These are phyloP conservation scores for Orthosia incerta DNA, from an alignment of 2,888 invertebrate genomes.

Conservation along the genomic window DNA sequence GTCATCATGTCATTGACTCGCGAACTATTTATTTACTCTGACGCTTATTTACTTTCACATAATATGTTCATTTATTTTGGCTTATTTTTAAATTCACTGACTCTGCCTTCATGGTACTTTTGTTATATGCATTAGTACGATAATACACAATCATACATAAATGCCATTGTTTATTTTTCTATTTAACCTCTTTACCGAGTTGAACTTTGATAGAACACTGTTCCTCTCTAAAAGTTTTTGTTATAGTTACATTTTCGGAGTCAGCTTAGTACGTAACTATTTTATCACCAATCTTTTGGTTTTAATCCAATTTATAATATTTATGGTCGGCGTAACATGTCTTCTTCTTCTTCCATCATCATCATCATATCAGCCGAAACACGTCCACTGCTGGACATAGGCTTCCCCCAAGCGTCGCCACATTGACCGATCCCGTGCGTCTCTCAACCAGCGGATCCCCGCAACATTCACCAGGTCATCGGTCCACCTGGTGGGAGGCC, in stretches of 20 bases:
- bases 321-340: no score
- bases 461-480: no score
- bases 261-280: no score
- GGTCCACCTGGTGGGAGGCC: no score
- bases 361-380: no score
- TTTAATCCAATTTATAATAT: no score
- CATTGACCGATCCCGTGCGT: no score
- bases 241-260: neutral
- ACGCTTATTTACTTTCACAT: constrained; percentile 32
- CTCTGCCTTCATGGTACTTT: constrained; percentile 2
- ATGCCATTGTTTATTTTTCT: neutral
- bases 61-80: neutral
- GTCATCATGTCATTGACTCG: constrained; percentile 34
- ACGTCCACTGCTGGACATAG: no score
- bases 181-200: neutral
- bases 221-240: neutral
- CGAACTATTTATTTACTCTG: constrained; percentile 19
- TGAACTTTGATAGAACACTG: neutral
- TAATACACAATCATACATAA: neutral
- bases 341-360: no score
- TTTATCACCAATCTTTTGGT: no score
- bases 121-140: neutral
- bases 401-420: no score
- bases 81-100: constrained; percentile 13
- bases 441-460: no score